Percentiles rank a stretch among this genome's conserved stretches.
Evolutionary conservation across 2,113 vertebrate genomes (phyloP).

Genomic region (Setophaga coronata): DNA sequence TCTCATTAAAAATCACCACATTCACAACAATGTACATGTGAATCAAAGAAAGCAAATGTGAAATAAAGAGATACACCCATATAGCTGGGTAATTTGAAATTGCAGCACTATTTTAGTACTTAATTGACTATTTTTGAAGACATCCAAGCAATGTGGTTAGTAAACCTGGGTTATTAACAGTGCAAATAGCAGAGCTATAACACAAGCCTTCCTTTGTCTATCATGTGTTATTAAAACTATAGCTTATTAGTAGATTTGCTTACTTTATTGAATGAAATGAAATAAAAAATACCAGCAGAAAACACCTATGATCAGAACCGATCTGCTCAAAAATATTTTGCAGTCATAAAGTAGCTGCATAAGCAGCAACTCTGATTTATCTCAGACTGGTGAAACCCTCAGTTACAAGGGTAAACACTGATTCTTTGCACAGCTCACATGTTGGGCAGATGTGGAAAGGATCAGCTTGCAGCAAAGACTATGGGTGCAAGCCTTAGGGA

Average conservation of each 20-base stretch:
- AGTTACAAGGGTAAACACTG: neutral
- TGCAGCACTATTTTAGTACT: neutral
- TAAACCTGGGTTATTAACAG: neutral
- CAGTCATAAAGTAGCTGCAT: neutral
- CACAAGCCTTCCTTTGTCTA: neutral
- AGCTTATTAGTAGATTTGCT: neutral
- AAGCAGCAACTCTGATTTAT: neutral
- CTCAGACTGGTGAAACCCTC: neutral
- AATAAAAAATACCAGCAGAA: neutral
- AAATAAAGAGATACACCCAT: neutral
- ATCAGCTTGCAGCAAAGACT: constrained; percentile 4
- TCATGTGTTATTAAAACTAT: neutral
- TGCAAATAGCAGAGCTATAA: neutral
- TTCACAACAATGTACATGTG: neutral
- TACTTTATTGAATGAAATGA: neutral
- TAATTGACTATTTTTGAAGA: neutral
- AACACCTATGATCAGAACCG: neutral
- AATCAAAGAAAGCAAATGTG: neutral
- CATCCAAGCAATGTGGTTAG: neutral
- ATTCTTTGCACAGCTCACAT: neutral
- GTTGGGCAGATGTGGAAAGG: constrained; percentile 28
- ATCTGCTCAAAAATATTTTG: neutral
- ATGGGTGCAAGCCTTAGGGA: neutral
- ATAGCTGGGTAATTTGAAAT: neutral
- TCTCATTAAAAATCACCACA: neutral